Evolutionary conservation across 2,797 vertebrate species (phyloP), one percentile per base, ranked within the genome.

Genomic region (Podargus strigoides): DNA sequence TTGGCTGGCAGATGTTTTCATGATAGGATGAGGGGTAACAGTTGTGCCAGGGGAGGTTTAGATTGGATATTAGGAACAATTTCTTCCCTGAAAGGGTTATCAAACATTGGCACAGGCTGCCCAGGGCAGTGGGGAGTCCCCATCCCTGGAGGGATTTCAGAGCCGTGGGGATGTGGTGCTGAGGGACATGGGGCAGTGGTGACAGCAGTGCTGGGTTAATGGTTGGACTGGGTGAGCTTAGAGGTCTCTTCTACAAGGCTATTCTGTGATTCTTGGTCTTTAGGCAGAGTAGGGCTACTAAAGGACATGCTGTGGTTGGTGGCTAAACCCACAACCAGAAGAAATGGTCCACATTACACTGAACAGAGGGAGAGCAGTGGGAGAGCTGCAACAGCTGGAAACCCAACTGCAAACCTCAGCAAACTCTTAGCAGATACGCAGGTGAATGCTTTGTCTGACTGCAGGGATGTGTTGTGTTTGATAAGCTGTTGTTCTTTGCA

Each of bases 401-500:
- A 68, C 19, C 11, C 46, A n/a, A 1, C 22, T n/a, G 60, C 32
- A 53, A 46, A 39, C 30, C 47, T 3, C 5, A 34, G 14, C 8
- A 19, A 68, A 9, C 1, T 2, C 22, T 7, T 7, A 1, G 5
- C 0, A 21, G 41, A 32, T 27, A 4, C 0, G 1, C 46, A 36
- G 34, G 67, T 23, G 66, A 58, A 10, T 9, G 52, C n/a, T 86
- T 28, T 44, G 36, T 58, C 79, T 37, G 47, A 5, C 41, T 34
- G 46, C 4, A 23, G 18, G 22, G 16, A 11, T 1, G 7, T 13
- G 2, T 21, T 7, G 30, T 5, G 4, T 67, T 59, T 36, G 18
- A 37, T 66, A 42, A 69, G 69, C 22, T 66, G 52, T 9, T 69
- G 3, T 6, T 55, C 47, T 63, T 59, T 39, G 55, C 7, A 47